Conservation (phyloP, 2,113 vertebrate genomes). For the Vimba vimba region DNA sequence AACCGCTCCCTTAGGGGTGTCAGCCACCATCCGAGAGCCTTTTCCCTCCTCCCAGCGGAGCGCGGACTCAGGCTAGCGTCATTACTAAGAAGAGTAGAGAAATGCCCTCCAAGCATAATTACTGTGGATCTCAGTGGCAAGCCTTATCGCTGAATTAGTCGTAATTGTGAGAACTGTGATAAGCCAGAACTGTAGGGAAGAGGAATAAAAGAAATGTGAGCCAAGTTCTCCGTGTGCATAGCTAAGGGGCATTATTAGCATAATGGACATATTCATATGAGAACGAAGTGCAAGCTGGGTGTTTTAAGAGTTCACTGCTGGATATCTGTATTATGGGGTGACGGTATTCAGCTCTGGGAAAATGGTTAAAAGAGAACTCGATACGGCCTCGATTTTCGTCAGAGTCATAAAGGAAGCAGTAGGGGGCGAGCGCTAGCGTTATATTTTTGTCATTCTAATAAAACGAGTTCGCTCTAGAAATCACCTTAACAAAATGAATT, state of each 20-base stretch:
- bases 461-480: neutral
- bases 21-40: neutral
- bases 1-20: slow-evolving; percentile 41
- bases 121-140: slow-evolving; percentile 67
- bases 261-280: slow-evolving; percentile 65
- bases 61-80: neutral
- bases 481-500: neutral
- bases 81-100: slow-evolving; percentile 52
- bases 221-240: slow-evolving; percentile 13
- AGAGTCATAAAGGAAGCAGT: neutral
- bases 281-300: slow-evolving; percentile 50
- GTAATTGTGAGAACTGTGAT: slow-evolving; percentile 76
- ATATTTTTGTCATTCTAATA: neutral
- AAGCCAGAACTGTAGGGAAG: slow-evolving; percentile 55
- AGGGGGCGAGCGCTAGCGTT: neutral
- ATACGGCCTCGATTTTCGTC: neutral
- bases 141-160: slow-evolving; percentile 71
- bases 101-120: slow-evolving; percentile 76
- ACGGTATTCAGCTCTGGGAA: neutral
- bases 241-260: slow-evolving; percentile 63
- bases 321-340: slow-evolving; percentile 44
- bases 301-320: slow-evolving; percentile 43
- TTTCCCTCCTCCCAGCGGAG: neutral
- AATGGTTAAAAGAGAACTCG: neutral
- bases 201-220: slow-evolving; percentile 37